Evolutionary conservation across 1,140 invertebrate genomes (phyloP).

Genomic region (Drosophila insularis): DNA sequence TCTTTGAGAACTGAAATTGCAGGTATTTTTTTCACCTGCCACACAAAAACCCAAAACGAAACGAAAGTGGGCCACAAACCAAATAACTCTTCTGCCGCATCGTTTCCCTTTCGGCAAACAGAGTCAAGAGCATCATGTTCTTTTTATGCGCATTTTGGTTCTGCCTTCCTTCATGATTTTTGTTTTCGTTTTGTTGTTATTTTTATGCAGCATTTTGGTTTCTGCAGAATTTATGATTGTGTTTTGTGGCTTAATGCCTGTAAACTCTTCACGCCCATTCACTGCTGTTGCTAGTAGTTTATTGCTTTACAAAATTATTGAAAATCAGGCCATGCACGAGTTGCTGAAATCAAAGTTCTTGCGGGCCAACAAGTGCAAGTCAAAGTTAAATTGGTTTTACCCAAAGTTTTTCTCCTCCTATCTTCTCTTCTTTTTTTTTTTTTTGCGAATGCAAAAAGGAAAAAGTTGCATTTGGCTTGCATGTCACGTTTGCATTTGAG

Average conservation of each 20-base stretch:
- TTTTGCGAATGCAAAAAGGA: background rate
- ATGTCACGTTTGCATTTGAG: slow-evolving; percentile 65
- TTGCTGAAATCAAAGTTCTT: slow-evolving; percentile 64
- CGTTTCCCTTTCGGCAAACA: slow-evolving; percentile 11
- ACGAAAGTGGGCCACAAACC: slow-evolving; percentile 9
- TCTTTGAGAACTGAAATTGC: slow-evolving; percentile 39
- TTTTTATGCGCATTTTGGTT: slow-evolving; percentile 21
- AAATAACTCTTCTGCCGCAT: slow-evolving; percentile 29
- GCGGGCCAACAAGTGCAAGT: slow-evolving; percentile 47
- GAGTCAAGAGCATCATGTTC: slow-evolving; percentile 2
- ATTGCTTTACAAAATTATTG: slow-evolving; percentile 75
- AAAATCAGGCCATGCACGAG: slow-evolving; percentile 72
- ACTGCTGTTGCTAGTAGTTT: slow-evolving; percentile 47
- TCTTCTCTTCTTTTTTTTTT: slow-evolving; percentile 9
- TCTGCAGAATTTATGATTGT: slow-evolving; percentile 54
- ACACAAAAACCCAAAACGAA: slow-evolving; percentile 20
- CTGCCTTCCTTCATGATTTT: slow-evolving; percentile 22
- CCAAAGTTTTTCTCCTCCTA: slow-evolving; percentile 36
- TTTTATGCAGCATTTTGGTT: slow-evolving; percentile 53
- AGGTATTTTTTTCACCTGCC: slow-evolving; percentile 23
- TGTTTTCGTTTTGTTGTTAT: background rate
- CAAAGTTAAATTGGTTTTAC: slow-evolving; percentile 73
- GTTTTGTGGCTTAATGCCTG: slow-evolving; percentile 24
- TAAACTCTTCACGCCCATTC: background rate
- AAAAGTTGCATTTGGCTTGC: slow-evolving; percentile 45